Percentiles rank a stretch among this genome's conserved stretches.
Conservation (phyloP, 2,888 invertebrate species). For the Liodrosophila aerea region DNA sequence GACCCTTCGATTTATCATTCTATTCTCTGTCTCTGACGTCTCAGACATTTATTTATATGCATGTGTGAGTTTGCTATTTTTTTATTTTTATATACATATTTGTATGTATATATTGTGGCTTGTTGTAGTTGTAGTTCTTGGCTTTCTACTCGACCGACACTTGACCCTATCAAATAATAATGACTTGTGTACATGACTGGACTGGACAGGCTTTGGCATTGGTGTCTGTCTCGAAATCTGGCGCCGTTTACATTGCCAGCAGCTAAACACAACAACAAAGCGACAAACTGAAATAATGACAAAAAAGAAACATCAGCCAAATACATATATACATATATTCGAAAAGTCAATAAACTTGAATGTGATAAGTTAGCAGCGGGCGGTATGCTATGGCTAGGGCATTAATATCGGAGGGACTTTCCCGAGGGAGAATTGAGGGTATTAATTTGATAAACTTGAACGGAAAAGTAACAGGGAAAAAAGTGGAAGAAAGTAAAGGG, state of each 20-base stretch:
- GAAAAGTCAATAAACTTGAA: slow-evolving; percentile 72
- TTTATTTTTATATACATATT: slow-evolving; percentile 4
- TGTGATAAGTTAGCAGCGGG: slow-evolving; percentile 55
- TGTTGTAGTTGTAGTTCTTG: slow-evolving; percentile 19
- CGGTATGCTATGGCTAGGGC: slow-evolving; percentile 34
- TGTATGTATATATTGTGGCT: neutral
- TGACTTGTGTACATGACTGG: slow-evolving; percentile 61
- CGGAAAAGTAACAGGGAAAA: too few species aligned
- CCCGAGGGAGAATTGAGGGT: slow-evolving; percentile 3
- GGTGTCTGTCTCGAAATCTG: slow-evolving; percentile 73
- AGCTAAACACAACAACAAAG: slow-evolving; percentile 53
- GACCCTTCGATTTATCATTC: slow-evolving; percentile 51
- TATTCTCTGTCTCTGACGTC: slow-evolving; percentile 36
- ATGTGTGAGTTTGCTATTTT: slow-evolving; percentile 63
- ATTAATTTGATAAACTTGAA: too few species aligned
- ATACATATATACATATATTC: slow-evolving; percentile 49
- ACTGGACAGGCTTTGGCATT: slow-evolving; percentile 29
- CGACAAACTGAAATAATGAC: slow-evolving; percentile 7
- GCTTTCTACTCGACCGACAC: slow-evolving; percentile 54
- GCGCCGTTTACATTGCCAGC: slow-evolving; percentile 71
- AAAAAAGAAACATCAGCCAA: slow-evolving; percentile 71
- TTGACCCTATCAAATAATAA: slow-evolving; percentile 74
- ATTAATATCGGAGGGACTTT: slow-evolving; percentile 28
- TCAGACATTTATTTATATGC: slow-evolving; percentile 58
- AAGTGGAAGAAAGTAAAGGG: too few species aligned